These are phyloP conservation scores for Catalaphyllia jardinei DNA, from an alignment of 64 coral and sea anemone species.

Conservation along the genomic window DNA sequence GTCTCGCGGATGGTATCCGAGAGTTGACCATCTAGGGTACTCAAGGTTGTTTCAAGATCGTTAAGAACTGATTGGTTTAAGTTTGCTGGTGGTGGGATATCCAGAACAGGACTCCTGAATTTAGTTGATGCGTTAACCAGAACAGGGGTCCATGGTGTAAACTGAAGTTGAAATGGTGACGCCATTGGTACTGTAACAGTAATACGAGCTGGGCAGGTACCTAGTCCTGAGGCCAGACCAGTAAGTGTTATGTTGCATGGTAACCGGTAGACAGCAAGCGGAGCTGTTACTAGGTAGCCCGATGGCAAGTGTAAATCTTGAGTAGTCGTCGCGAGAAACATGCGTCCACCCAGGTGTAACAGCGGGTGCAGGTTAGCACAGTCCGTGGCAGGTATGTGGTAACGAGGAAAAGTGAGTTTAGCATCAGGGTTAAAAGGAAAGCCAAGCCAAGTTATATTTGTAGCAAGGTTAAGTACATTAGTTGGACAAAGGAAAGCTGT, in stretches of 20 bases:
- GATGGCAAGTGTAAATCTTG: conserved; percentile 1
- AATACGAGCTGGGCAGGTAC: conserved; percentile 17
- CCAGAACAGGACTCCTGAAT: no score
- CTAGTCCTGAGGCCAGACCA: conserved; percentile 3
- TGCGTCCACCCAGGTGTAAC: conserved; percentile 24
- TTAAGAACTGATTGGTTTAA: no score
- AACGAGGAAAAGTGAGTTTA: conserved; percentile 18
- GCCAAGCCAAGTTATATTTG: conserved; percentile 41
- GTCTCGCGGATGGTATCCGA: no score
- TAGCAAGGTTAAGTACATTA: conserved; percentile 36
- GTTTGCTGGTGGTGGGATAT: no score
- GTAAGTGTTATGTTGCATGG: conserved; percentile 40
- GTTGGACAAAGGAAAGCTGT: conserved; percentile 33
- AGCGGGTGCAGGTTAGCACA: neutral
- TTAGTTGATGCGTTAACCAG: no score
- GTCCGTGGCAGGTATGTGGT: conserved; percentile 9
- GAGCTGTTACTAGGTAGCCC: conserved; percentile 12
- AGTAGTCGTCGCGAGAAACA: neutral
- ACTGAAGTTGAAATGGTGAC: no score
- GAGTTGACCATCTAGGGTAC: no score
- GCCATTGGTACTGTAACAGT: neutral
- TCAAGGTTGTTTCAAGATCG: no score
- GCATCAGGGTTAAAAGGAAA: neutral
- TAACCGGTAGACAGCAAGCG: conserved; percentile 19
- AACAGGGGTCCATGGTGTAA: no score